Percentiles rank a stretch among this genome's conserved stretches.
Conservation (phyloP, 2,113 vertebrate species). For the Dasyprocta punctata region DNA sequence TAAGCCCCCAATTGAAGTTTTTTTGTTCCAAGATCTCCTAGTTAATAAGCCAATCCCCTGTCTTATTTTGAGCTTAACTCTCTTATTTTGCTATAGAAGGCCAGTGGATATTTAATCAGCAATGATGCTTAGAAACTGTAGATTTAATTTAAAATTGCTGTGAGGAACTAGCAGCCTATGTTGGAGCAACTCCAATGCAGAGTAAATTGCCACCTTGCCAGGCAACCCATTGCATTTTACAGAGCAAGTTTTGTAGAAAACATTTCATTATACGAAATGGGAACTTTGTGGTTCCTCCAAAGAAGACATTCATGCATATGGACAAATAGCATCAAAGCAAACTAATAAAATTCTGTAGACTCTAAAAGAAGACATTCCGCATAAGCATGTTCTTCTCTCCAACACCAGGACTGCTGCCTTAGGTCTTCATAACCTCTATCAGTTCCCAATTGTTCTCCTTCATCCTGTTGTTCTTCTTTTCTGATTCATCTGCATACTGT, state of each 20-base stretch:
- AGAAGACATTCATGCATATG: background rate
- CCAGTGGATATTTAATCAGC: background rate
- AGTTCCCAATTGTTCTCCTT: background rate
- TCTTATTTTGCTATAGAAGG: background rate
- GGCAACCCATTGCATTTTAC: background rate
- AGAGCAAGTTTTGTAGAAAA: background rate
- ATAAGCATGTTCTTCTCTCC: rapidly evolving
- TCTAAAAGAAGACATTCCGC: background rate
- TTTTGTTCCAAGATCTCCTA: background rate
- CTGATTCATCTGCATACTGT: background rate
- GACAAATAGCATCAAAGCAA: background rate
- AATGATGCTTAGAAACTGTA: background rate
- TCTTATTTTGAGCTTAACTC: rapidly evolving
- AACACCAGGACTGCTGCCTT: background rate
- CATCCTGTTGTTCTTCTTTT: background rate
- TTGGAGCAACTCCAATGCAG: background rate
- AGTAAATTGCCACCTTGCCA: background rate
- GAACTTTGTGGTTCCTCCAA: background rate
- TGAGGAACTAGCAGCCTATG: background rate
- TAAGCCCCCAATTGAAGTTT: background rate
- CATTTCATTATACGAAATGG: background rate
- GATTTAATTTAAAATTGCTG: background rate
- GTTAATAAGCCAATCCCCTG: background rate
- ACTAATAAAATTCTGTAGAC: background rate
- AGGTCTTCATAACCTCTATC: background rate